Evolutionary conservation across 2,113 vertebrate species (phyloP).

Genomic region (Alethe castanea): DNA sequence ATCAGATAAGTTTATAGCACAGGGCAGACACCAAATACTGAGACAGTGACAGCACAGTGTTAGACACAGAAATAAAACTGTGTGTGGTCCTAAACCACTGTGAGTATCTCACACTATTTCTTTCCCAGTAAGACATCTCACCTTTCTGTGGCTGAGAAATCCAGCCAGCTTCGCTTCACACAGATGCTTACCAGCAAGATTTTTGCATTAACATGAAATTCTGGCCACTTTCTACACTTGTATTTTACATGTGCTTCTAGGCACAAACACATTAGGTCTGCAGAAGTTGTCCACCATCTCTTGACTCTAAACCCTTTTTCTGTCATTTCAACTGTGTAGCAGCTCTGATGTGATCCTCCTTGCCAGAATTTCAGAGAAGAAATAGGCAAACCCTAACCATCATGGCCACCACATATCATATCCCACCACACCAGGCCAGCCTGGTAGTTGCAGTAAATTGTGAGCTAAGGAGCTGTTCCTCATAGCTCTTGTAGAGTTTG

Average conservation of each 20-base stretch:
- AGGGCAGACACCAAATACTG: neutral
- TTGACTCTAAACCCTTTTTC: neutral
- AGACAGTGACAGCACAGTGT: neutral
- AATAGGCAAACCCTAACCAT: neutral
- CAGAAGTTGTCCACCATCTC: neutral
- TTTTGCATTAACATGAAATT: neutral
- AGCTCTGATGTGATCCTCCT: neutral
- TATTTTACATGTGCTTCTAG: neutral
- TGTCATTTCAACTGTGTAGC: neutral
- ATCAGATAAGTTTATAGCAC: neutral
- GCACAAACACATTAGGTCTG: neutral
- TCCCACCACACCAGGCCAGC: neutral
- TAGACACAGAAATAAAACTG: neutral
- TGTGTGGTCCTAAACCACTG: neutral
- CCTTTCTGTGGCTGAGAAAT: neutral
- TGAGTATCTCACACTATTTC: neutral
- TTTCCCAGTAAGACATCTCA: neutral
- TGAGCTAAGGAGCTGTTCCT: neutral
- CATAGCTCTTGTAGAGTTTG: neutral
- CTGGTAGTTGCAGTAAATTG: neutral
- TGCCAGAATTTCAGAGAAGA: neutral
- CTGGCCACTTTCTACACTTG: neutral
- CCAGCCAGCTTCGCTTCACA: neutral
- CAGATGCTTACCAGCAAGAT: neutral
- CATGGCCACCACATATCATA: too few relatives aligned